Percentiles rank a stretch among this genome's conserved stretches.
Conservation (phyloP, 1,140 invertebrate genomes). For the Papilio dardanus region DNA sequence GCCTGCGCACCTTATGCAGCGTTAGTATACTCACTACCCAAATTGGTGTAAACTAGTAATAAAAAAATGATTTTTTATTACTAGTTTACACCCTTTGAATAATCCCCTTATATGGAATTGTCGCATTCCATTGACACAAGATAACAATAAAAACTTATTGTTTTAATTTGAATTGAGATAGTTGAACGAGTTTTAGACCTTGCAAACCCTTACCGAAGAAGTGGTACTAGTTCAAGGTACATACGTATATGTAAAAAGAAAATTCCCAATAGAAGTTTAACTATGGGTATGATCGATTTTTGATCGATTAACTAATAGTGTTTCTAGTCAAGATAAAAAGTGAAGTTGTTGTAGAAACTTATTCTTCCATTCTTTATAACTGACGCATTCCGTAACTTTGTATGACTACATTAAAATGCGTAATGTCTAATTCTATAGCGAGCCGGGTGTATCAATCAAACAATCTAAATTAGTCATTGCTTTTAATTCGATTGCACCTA, state of each 20-base stretch:
- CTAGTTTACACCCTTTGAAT: too few species aligned
- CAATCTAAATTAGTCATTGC: neutral
- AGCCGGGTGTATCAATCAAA: neutral
- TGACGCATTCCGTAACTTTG: neutral
- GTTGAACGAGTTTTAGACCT: too few species aligned
- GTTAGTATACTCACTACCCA: conserved; percentile 54
- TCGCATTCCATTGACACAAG: neutral
- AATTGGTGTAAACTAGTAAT: neutral
- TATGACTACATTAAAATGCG: neutral
- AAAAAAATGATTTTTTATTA: neutral
- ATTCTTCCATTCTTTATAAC: neutral
- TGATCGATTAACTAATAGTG: neutral
- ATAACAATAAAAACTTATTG: neutral
- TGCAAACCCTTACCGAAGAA: neutral
- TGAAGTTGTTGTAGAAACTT: neutral
- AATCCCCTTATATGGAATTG: neutral
- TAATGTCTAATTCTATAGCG: neutral
- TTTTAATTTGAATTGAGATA: neutral
- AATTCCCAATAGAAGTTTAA: neutral
- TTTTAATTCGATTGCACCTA: neutral
- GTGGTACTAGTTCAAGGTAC: neutral
- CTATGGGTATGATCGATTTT: neutral
- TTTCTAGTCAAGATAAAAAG: neutral
- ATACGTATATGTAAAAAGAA: neutral
- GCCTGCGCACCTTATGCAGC: conserved; percentile 84